A percentile compares a stretch with the other conserved stretches of the same genome.
Evolutionary conservation across 2,797 vertebrate species (phyloP).

Genomic region (Cossypha niveicapilla): DNA sequence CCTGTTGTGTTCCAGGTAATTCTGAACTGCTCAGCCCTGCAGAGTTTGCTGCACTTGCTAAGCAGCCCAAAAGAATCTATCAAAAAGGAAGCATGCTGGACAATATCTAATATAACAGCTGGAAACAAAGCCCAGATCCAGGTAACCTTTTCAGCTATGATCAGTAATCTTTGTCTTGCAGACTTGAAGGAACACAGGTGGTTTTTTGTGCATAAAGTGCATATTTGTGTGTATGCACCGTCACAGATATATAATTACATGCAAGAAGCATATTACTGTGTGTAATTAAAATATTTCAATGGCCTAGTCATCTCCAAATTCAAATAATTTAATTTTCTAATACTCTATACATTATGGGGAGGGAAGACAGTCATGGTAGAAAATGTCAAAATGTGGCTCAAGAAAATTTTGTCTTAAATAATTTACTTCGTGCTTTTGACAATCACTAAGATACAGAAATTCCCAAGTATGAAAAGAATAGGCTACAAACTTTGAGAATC

Average conservation of each 20-base stretch:
- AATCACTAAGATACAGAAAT: not conserved
- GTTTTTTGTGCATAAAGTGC: not conserved
- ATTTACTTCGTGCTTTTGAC: not conserved
- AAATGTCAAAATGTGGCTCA: not conserved
- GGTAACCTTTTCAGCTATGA: conserved; percentile 63
- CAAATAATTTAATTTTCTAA: not conserved
- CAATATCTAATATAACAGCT: conserved; percentile 84
- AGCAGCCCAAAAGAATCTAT: conserved; percentile 84
- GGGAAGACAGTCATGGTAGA: not conserved
- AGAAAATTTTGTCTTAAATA: not conserved
- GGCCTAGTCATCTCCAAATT: not conserved
- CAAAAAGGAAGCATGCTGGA: conserved; percentile 85
- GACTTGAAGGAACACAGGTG: not conserved
- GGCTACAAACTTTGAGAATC: not conserved
- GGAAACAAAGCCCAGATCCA: conserved; percentile 83
- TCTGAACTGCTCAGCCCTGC: conserved; percentile 81
- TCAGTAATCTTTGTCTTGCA: not conserved
- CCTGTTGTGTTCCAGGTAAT: conserved; percentile 73
- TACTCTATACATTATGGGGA: not conserved
- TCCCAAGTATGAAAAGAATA: not conserved
- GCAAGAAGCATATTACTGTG: not conserved
- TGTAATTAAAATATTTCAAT: not conserved
- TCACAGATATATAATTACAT: not conserved
- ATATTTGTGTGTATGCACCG: not conserved
- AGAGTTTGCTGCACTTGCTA: conserved; percentile 81